A percentile compares a stretch with the other conserved stretches of the same genome.
These are phyloP conservation scores for Rhinophrynus dorsalis DNA, from an alignment of 2,797 vertebrate species.

Conservation along the genomic window DNA sequence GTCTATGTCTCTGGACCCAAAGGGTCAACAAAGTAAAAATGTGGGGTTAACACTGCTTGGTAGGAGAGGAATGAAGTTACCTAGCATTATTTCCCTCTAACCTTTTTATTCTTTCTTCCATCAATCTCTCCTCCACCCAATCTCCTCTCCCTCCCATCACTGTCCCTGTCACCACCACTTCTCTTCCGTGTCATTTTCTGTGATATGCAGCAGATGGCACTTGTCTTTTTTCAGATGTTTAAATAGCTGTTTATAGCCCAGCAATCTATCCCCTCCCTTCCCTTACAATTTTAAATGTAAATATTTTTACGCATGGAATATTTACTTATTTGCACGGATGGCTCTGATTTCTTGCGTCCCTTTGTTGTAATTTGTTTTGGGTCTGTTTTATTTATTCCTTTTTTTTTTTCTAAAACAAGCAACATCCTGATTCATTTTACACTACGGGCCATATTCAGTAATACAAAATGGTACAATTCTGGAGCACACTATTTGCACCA, in stretches of 20 bases:
- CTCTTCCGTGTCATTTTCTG: not conserved
- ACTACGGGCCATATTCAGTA: too few species aligned
- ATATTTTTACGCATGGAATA: constrained; percentile 35
- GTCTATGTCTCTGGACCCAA: too few species aligned
- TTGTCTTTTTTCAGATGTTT: not conserved
- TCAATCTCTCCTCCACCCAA: not conserved
- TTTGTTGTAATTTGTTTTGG: not conserved
- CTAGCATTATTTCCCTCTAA: not conserved
- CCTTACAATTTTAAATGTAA: constrained; percentile 9
- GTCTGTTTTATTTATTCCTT: not conserved
- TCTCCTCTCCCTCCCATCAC: not conserved
- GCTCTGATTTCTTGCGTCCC: not conserved
- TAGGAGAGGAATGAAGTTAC: not conserved
- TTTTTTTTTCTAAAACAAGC: not conserved
- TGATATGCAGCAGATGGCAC: constrained; percentile 5
- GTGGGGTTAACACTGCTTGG: too few species aligned
- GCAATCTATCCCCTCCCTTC: not conserved
- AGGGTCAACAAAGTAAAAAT: too few species aligned
- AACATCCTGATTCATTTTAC: too few species aligned
- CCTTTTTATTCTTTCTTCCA: not conserved
- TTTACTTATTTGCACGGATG: constrained; percentile 22
- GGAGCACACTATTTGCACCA: too few species aligned
- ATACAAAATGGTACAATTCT: too few species aligned
- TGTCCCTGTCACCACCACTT: too few species aligned
- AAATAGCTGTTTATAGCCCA: constrained; percentile 13